A percentile compares a stretch with the other conserved stretches of the same genome.
Evolutionary conservation across 2,797 vertebrate genomes (phyloP).

Genomic region (Danio jaintianensis): DNA sequence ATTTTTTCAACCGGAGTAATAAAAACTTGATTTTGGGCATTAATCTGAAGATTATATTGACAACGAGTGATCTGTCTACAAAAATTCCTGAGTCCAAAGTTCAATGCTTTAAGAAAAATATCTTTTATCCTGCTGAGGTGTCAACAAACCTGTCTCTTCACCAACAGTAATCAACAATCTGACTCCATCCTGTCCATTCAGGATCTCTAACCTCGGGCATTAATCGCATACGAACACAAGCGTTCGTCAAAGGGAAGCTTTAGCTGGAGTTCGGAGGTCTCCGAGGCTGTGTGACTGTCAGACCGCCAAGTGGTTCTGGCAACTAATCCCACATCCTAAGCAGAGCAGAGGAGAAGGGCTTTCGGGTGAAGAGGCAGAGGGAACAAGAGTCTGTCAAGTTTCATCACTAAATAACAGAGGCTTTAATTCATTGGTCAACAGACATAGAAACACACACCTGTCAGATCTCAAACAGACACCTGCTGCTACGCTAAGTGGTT

Average conservation of each 20-base stretch:
- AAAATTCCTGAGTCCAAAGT: slow-evolving; percentile 5
- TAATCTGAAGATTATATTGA: slow-evolving; percentile 24
- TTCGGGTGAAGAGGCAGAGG: not conserved
- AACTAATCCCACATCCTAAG: slow-evolving; percentile 2
- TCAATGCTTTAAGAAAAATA: slow-evolving; percentile 12
- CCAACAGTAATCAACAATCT: slow-evolving; percentile 27
- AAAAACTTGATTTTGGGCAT: slow-evolving; percentile 7
- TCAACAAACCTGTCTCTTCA: slow-evolving; percentile 36
- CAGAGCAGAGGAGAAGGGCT: not conserved
- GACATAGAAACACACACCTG: slow-evolving; percentile 6
- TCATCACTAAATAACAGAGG: not conserved
- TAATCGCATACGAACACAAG: slow-evolving; percentile 19
- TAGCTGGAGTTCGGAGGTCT: slow-evolving; percentile 28
- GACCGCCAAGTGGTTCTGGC: not conserved
- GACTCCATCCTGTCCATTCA: not conserved
- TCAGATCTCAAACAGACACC: slow-evolving; percentile 27
- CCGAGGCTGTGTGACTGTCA: slow-evolving; percentile 16
- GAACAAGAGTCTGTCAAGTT: slow-evolving; percentile 4
- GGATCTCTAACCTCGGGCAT: slow-evolving; percentile 13
- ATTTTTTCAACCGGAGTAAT: not conserved
- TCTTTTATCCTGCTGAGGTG: slow-evolving; percentile 3
- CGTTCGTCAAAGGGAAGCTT: slow-evolving; percentile 26
- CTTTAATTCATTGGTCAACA: slow-evolving; percentile 2
- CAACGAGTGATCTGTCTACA: slow-evolving; percentile 26
- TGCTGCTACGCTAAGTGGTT: not conserved